Evolutionary conservation across 2,113 vertebrate genomes (phyloP).

Genomic region (Climacteris rufus): DNA sequence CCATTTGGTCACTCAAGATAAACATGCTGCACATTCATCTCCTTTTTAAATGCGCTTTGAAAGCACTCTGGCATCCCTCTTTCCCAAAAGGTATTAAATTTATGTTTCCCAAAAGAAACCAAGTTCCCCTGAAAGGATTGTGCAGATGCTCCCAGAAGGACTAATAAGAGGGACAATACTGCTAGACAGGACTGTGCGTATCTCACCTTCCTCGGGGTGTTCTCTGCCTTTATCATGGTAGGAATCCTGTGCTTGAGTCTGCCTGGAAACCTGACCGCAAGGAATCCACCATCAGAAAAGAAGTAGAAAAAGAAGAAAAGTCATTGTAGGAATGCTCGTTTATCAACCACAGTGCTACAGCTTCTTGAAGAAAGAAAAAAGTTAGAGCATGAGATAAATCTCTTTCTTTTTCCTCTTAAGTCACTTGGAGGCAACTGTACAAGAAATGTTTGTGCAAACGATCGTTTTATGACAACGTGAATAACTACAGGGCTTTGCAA

Average conservation of each 20-base stretch:
- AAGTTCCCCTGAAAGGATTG: not conserved
- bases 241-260: conserved; percentile 86
- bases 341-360: not conserved
- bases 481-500: not conserved
- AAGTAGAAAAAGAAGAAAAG: conserved; percentile 7
- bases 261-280: conserved; percentile 82
- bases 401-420: not conserved
- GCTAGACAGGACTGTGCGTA: not conserved
- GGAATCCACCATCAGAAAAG: conserved; percentile 34
- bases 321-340: not conserved
- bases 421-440: not conserved
- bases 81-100: not conserved
- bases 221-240: conserved; percentile 97
- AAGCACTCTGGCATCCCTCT: not conserved
- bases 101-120: not conserved
- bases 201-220: conserved; percentile 90
- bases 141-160: not conserved
- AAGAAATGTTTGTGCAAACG: not conserved
- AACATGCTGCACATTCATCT: not conserved
- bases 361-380: not conserved
- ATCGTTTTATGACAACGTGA: not conserved
- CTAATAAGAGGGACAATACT: not conserved
- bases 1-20: conserved; percentile 40
- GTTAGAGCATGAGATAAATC: not conserved
- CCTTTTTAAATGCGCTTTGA: not conserved